Evolutionary conservation across 2,888 invertebrate species (phyloP).

Genomic region (Drosophila neonasuta): DNA sequence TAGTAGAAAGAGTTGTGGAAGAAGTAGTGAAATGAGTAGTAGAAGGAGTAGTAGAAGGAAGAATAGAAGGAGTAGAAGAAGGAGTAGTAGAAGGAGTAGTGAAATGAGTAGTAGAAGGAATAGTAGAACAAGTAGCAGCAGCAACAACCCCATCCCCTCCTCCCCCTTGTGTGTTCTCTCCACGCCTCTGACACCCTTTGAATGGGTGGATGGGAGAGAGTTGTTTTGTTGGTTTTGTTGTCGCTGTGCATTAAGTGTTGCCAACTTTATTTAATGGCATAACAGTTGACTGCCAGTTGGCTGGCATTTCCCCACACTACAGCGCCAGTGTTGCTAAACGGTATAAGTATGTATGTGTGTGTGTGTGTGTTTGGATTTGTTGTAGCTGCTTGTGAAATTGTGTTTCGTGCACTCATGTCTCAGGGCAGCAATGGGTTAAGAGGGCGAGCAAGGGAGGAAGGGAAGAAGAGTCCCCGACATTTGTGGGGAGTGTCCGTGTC

Average conservation of each 20-base stretch:
- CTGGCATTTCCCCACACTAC: constrained; percentile 47
- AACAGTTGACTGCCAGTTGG: constrained; percentile 78
- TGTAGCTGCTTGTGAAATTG: constrained; percentile 62
- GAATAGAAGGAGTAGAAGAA: no score
- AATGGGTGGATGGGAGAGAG: constrained; percentile 10
- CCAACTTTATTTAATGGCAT: constrained; percentile 80
- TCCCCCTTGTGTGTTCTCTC: background rate
- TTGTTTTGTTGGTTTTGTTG: constrained; percentile 61
- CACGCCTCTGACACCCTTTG: constrained; percentile 6
- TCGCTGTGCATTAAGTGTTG: constrained; percentile 79
- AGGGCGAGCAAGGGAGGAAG: background rate
- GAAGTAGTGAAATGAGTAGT: no score
- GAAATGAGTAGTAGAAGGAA: no score
- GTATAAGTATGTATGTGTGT: constrained; percentile 35
- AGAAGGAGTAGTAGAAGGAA: no score
- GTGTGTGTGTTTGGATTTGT: constrained; percentile 40
- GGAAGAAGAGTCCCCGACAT: constrained; percentile 26
- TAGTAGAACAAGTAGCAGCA: background rate
- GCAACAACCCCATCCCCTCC: constrained; percentile 6
- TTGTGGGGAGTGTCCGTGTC: constrained; percentile 50
- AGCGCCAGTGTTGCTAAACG: constrained; percentile 60
- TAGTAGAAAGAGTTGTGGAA: no score
- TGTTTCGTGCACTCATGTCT: constrained; percentile 57
- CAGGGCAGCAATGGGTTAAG: constrained; percentile 37
- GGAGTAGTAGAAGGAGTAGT: background rate